Evolutionary conservation across 2,888 invertebrate genomes (phyloP).

Genomic region (Caenorhabditis sp.): DNA sequence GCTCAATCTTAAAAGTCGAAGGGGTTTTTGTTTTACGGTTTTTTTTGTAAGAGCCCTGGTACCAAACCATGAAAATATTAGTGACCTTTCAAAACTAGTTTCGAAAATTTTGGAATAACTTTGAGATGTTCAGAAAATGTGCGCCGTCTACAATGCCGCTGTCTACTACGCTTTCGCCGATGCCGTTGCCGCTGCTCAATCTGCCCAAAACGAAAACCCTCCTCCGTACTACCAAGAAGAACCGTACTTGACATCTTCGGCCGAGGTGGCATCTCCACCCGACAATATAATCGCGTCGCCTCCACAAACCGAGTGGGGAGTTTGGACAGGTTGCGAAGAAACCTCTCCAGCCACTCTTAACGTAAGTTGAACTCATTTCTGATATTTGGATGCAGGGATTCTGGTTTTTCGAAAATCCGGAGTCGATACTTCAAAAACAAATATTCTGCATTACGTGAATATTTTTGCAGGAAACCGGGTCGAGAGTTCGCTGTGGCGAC

Average conservation of each 20-base stretch:
- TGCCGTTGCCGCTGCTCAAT: slow-evolving; percentile 5
- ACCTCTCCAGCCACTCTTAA: slow-evolving; percentile 18
- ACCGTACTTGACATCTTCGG: neutral
- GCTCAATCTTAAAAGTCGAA: too few relatives aligned
- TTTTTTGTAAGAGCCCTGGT: too few relatives aligned
- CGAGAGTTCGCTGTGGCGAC: slow-evolving; percentile 57
- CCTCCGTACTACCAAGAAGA: neutral
- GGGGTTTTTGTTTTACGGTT: too few relatives aligned
- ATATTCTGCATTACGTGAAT: too few relatives aligned
- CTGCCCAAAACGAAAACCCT: neutral
- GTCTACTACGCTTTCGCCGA: neutral
- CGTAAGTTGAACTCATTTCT: slow-evolving; percentile 25
- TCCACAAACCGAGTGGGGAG: slow-evolving; percentile 44
- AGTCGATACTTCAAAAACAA: too few relatives aligned
- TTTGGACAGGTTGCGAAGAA: slow-evolving; percentile 40
- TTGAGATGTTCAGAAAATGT: neutral
- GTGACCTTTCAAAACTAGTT: too few relatives aligned
- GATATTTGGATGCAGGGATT: too few relatives aligned
- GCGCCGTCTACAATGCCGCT: neutral
- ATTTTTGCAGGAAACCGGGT: slow-evolving; percentile 26
- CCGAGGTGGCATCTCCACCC: neutral
- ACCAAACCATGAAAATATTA: too few relatives aligned
- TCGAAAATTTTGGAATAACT: too few relatives aligned
- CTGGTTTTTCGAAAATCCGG: too few relatives aligned
- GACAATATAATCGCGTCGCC: neutral